These are phyloP conservation scores for Leptatherina wallacei DNA, from an alignment of 2,797 vertebrate species.

Conservation along the genomic window DNA sequence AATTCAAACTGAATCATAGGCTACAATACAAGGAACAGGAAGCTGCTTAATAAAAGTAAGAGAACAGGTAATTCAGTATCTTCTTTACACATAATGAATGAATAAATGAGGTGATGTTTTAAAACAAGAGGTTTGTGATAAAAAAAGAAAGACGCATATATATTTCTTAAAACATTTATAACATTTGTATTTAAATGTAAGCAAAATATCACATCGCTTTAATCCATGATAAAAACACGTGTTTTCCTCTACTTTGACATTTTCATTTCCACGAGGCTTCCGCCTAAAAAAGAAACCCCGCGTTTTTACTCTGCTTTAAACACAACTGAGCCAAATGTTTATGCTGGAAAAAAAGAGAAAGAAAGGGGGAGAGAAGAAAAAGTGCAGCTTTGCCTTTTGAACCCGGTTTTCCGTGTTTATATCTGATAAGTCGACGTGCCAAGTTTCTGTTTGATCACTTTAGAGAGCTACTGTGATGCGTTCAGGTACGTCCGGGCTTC, in stretches of 20 bases:
- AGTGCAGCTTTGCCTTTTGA: conserved; percentile 41
- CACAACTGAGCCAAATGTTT: conserved; percentile 18
- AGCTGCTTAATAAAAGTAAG: conserved; percentile 38
- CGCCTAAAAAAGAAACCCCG: background rate
- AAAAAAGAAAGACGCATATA: background rate
- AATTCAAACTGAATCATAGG: conserved; percentile 30
- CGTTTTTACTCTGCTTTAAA: conserved; percentile 4
- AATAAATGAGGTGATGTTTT: background rate
- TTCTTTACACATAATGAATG: conserved; percentile 24
- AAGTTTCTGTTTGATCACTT: conserved; percentile 34
- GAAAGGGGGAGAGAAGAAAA: too few species aligned
- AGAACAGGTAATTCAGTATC: conserved; percentile 67
- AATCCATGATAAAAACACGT: conserved; percentile 2
- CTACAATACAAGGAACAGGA: conserved; percentile 58
- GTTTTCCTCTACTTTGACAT: background rate
- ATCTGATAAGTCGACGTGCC: conserved; percentile 44
- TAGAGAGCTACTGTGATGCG: conserved; percentile 42
- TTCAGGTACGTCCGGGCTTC: conserved; percentile 40
- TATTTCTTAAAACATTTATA: background rate
- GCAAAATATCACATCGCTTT: background rate
- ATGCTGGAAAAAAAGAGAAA: background rate
- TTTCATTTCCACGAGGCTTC: conserved; percentile 7
- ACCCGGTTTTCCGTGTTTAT: conserved; percentile 42
- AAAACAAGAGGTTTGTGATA: background rate
- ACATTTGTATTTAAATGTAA: conserved; percentile 14